phyloP scores from a whole-genome alignment of 2,113 vertebrate species.

The Cyprinus carpio region DNA sequence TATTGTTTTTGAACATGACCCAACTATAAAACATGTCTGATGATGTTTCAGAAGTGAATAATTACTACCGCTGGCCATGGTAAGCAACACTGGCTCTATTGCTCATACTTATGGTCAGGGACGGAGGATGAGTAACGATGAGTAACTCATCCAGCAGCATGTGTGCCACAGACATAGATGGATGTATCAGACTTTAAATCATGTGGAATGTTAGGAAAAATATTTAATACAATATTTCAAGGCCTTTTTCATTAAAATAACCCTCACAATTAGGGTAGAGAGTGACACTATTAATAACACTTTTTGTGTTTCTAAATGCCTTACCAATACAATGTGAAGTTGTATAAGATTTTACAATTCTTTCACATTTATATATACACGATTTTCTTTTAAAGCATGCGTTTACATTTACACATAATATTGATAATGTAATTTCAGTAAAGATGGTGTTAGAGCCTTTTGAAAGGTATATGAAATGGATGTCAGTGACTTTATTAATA shows the following conservation, averaged over 20 bases:
- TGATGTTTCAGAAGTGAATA: not conserved
- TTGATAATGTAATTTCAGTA: not conserved
- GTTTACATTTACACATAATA: not conserved
- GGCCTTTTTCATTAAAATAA: not conserved
- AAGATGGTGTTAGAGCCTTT: not conserved
- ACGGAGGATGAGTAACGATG: not conserved
- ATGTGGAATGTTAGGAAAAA: not conserved
- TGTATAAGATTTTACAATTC: not conserved
- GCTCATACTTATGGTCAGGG: not conserved
- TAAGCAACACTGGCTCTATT: not conserved
- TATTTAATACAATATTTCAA: not conserved
- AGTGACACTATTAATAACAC: not conserved
- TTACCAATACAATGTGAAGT: not conserved
- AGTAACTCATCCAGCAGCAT: not conserved
- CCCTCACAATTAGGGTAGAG: not conserved
- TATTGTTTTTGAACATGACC: not conserved
- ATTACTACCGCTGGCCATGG: not conserved
- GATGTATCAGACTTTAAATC: not conserved
- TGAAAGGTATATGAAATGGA: not conserved
- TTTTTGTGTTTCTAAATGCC: not conserved
- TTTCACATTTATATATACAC: not conserved
- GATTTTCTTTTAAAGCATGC: not conserved
- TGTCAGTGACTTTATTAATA: too few relatives aligned
- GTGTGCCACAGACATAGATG: not conserved
- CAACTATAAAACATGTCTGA: not conserved